Percentiles rank a stretch among this genome's conserved stretches.
phyloP scores from a whole-genome alignment of 1,140 invertebrate species.

The Caenorhabditis briggsae region DNA sequence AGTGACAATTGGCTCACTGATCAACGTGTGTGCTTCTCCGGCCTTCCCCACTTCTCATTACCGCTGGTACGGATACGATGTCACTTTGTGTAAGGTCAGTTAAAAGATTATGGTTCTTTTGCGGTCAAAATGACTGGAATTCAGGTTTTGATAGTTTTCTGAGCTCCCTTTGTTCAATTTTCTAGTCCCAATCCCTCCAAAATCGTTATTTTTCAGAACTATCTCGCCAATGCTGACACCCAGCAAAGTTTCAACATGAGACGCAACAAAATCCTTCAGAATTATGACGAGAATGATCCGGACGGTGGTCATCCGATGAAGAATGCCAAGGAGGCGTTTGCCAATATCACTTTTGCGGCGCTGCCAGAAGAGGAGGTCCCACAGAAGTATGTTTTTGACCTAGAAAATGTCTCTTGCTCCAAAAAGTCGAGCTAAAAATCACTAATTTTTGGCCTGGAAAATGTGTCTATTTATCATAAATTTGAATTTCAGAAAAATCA shows the following conservation, averaged over 20 bases:
- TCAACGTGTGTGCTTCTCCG: neutral
- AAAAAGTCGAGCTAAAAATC: neutral
- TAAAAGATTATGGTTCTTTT: too few species aligned
- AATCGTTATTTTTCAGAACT: slow-evolving; percentile 7
- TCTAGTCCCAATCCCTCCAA: neutral
- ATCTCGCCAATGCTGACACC: neutral
- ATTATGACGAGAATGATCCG: neutral
- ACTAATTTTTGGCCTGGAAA: too few species aligned
- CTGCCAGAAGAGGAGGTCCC: neutral
- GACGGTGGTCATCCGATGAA: neutral
- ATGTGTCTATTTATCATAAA: too few species aligned
- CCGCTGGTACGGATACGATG: slow-evolving; percentile 33
- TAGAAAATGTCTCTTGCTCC: neutral
- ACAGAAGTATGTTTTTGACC: neutral
- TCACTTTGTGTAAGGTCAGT: slow-evolving; percentile 4
- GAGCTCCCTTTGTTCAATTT: too few species aligned
- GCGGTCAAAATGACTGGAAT: neutral
- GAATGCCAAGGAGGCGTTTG: neutral
- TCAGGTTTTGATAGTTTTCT: too few species aligned
- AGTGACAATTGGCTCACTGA: neutral
- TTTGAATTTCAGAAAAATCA: neutral
- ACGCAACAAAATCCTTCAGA: neutral
- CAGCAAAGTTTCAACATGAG: neutral
- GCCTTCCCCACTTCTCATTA: neutral
- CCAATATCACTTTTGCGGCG: neutral